phyloP scores from a whole-genome alignment of 2,888 invertebrate species.

The Alviniconcha strummeri region DNA sequence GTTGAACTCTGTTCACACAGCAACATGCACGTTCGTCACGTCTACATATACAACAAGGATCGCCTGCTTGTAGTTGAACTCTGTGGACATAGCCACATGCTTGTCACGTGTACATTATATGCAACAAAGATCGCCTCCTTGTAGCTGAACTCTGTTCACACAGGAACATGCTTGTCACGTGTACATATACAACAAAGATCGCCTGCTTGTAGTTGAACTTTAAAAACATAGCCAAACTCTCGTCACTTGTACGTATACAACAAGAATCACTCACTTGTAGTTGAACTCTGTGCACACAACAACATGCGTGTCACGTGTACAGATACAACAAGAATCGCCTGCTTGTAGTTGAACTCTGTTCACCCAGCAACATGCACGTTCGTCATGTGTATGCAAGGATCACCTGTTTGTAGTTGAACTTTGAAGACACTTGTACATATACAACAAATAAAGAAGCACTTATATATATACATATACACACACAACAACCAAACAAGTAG shows the following conservation, averaged over 20 bases:
- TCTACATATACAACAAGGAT: conserved; percentile 72
- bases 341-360: conserved; percentile 19
- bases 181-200: too few relatives aligned
- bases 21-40: too few relatives aligned
- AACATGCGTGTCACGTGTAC: too few relatives aligned
- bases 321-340: too few relatives aligned
- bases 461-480: too few relatives aligned
- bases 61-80: conserved; percentile 12
- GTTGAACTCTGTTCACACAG: too few relatives aligned
- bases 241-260: background rate
- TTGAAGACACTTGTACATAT: background rate
- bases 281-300: too few relatives aligned
- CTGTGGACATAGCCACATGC: conserved; percentile 6
- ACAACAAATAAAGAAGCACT: background rate
- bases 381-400: too few relatives aligned
- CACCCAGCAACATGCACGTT: background rate
- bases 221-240: background rate
- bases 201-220: conserved; percentile 18
- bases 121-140: conserved; percentile 70
- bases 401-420: too few relatives aligned
- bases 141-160: conserved; percentile 20
- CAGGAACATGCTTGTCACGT: background rate
- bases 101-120: too few relatives aligned
- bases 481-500: too few relatives aligned
- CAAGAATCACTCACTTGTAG: too few relatives aligned